Base-by-base conservation (phyloP, 2,888 invertebrate species). In the Artemia sp. region DNA sequence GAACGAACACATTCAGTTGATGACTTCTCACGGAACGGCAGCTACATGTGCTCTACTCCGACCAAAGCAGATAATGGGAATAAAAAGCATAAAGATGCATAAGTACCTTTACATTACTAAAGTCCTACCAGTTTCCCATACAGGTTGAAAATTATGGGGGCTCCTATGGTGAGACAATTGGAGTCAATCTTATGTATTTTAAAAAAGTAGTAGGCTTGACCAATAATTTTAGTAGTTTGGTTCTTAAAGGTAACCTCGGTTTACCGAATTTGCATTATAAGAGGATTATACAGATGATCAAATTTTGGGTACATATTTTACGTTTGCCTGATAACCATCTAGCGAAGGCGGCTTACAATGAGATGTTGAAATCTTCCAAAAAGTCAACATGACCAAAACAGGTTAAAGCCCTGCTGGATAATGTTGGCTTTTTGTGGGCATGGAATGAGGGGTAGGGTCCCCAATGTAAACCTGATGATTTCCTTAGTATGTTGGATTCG, bases 301-400 rank as follows among this genome's bases (percentile, higher is more conserved):
- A 53, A 14, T 53, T 53, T 53, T 53, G 58, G 58, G 0, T 53
- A 53, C 58, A 53, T 3, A 53, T 53, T 4, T n/a, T 14, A 7
- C 58, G 58, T 53, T 53, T 53, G 58, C 58, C 58, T 53, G 58
- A n/a, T 53, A 53, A 53, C 58, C 58, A 4, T 53, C 58, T 53
- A 14, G 58, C 58, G 58, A 53, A 53, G 58, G 58, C 58, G 58
- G 58, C 58, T 53, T 53, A n/a, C 58, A 53, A 12, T 14, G 58
- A 53, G 58, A 53, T 53, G 58, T 53, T 53, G 58, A 53, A 7
- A n/a, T 53, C 58, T 53, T 12, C 58, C 7, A n/a, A 53, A 53
- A 53, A 53, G 58, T 2, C 58, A 53, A 14, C 58, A 53, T 53
- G 58, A 14, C 58, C 58, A 53, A 14, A 53, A 53, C 58, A 53